phyloP scores from a whole-genome alignment of 2,888 invertebrate genomes.

The Agapostemon virescens region DNA sequence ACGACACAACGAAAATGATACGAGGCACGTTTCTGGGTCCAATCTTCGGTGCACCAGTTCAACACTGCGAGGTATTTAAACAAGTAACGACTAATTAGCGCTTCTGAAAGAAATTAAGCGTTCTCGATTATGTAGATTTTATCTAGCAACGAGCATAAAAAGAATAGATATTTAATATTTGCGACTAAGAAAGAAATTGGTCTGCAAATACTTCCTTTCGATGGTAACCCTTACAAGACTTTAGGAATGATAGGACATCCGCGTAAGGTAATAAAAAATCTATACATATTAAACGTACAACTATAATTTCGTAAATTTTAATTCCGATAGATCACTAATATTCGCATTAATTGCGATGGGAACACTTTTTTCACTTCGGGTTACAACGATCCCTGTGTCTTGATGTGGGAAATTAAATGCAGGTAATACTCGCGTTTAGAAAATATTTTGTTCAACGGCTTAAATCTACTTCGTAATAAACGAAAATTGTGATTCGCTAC shows the following conservation, averaged over 20 bases:
- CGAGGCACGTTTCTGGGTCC: slow-evolving; percentile 86
- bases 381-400: slow-evolving; percentile 81
- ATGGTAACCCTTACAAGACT: slow-evolving; percentile 88
- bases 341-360: slow-evolving; percentile 80
- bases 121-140: slow-evolving; percentile 73
- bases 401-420: slow-evolving; percentile 83
- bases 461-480: background rate
- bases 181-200: slow-evolving; percentile 86
- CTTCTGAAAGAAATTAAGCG: background rate
- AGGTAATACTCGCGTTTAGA: slow-evolving; percentile 76
- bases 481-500: background rate
- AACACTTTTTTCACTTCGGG: slow-evolving; percentile 83
- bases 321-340: slow-evolving; percentile 76
- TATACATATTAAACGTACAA: background rate
- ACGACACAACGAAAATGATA: slow-evolving; percentile 85
- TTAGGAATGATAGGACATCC: slow-evolving; percentile 86
- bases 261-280: slow-evolving; percentile 80
- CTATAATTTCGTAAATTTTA: background rate
- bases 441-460: background rate
- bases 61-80: slow-evolving; percentile 78
- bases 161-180: slow-evolving; percentile 83
- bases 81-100: background rate
- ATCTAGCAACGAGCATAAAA: slow-evolving; percentile 72
- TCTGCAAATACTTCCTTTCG: slow-evolving; percentile 85
- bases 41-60: slow-evolving; percentile 85